phyloP scores from a whole-genome alignment of 2,888 invertebrate species.

The Hyalella azteca region DNA sequence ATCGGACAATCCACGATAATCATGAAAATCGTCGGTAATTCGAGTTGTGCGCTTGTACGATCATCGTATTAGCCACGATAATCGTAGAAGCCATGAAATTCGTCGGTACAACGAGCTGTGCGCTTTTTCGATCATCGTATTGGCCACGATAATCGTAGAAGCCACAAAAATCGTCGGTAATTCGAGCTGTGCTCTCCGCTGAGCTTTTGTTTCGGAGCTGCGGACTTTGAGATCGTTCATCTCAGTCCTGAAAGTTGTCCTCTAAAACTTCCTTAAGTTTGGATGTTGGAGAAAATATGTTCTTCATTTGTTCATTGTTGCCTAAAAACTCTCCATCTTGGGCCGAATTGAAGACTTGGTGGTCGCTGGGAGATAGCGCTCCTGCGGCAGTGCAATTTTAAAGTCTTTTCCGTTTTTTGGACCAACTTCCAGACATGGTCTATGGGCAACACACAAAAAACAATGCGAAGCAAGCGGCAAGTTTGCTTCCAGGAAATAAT shows the following conservation, averaged over 20 bases:
- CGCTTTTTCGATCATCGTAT: too few relatives aligned
- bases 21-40: too few relatives aligned
- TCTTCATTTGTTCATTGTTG: slow-evolving; percentile 32
- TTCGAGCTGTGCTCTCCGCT: background rate
- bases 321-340: slow-evolving; percentile 22
- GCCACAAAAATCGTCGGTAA: too few relatives aligned
- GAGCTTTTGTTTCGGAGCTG: background rate
- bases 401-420: background rate
- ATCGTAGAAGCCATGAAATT: too few relatives aligned
- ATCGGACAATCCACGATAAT: too few relatives aligned
- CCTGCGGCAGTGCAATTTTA: background rate
- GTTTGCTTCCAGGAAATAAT: too few relatives aligned
- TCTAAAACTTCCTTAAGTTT: slow-evolving; percentile 31
- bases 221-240: slow-evolving; percentile 18
- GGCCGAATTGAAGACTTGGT: background rate
- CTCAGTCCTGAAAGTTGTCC: slow-evolving; percentile 29
- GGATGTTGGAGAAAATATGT: slow-evolving; percentile 34
- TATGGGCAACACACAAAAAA: background rate
- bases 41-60: too few relatives aligned
- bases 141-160: too few relatives aligned
- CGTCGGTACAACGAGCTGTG: too few relatives aligned
- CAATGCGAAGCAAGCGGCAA: background rate
- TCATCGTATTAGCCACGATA: too few relatives aligned
- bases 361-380: background rate
- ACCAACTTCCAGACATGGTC: background rate